phyloP scores from a whole-genome alignment of 2,888 invertebrate genomes.

The Pharmacophagus antenor region DNA sequence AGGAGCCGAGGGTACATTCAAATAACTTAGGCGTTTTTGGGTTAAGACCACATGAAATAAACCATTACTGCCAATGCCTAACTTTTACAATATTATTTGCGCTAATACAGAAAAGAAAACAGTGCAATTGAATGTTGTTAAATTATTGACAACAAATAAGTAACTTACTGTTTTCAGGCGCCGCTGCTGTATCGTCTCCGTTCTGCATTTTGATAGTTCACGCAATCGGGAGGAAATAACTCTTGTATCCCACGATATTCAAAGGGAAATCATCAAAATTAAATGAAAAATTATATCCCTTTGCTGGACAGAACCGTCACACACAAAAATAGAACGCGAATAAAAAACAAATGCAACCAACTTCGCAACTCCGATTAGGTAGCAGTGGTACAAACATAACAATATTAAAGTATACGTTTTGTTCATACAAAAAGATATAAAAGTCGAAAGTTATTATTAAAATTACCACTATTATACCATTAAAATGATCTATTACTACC shows the following conservation, averaged over 20 bases:
- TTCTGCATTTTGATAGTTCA: slow-evolving; percentile 71
- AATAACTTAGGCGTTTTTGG: slow-evolving; percentile 40
- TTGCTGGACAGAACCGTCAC: slow-evolving; percentile 75
- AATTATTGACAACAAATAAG: slow-evolving; percentile 60
- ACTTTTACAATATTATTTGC: slow-evolving; percentile 39
- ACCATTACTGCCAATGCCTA: slow-evolving; percentile 13
- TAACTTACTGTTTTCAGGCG: slow-evolving; percentile 67
- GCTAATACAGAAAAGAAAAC: slow-evolving; percentile 54
- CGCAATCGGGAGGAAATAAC: slow-evolving; percentile 62
- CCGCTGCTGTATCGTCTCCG: slow-evolving; percentile 69
- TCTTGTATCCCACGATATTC: slow-evolving; percentile 52
- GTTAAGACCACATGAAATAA: slow-evolving; percentile 32
- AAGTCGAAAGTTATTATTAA: too few species aligned
- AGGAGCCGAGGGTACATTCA: slow-evolving; percentile 57
- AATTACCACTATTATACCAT: too few species aligned
- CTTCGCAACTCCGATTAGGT: slow-evolving; percentile 41
- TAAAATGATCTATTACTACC: too few species aligned
- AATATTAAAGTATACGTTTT: slow-evolving; percentile 16
- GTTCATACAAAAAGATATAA: slow-evolving; percentile 7
- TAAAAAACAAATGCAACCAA: slow-evolving; percentile 75
- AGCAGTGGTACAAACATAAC: slow-evolving; percentile 33
- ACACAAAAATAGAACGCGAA: slow-evolving; percentile 81
- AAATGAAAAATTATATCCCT: slow-evolving; percentile 63
- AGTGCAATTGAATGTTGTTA: slow-evolving; percentile 57
- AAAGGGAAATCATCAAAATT: slow-evolving; percentile 66